Evolutionary conservation across 1,140 invertebrate species (phyloP).

Genomic region (Caenorhabditis remanei): DNA sequence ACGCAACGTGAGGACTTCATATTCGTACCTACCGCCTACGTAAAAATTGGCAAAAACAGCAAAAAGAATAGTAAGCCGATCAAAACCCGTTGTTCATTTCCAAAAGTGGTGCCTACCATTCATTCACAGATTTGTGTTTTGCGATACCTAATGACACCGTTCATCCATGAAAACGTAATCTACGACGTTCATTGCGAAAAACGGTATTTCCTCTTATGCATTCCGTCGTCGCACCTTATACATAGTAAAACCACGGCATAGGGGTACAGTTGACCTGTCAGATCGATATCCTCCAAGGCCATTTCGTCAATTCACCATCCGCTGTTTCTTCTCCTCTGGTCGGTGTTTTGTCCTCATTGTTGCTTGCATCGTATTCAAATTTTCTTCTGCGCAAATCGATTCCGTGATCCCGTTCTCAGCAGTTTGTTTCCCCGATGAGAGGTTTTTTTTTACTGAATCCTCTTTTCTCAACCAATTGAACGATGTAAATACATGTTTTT

Average conservation of each 20-base stretch:
- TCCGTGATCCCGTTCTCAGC: conserved; percentile 41
- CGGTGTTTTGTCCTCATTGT: conserved; percentile 40
- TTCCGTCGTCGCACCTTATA: conserved; percentile 21
- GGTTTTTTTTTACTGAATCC: neutral
- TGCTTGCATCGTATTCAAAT: conserved; percentile 51
- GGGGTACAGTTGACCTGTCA: conserved; percentile 50
- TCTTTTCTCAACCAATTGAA: neutral
- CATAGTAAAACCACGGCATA: conserved; percentile 30
- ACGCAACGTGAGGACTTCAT: neutral
- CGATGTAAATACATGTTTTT: neutral
- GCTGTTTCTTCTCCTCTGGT: neutral
- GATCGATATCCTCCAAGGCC: conserved; percentile 55
- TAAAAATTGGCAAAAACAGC: neutral
- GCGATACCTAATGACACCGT: neutral
- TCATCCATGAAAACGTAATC: conserved; percentile 15
- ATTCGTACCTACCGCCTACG: neutral
- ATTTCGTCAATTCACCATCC: conserved; percentile 34
- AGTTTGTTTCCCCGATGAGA: conserved; percentile 7
- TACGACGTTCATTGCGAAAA: conserved; percentile 20
- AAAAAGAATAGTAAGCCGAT: conserved; percentile 9
- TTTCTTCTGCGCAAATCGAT: conserved; percentile 21
- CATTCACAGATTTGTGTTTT: neutral
- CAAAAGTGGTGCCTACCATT: neutral
- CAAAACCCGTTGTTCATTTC: conserved; percentile 17
- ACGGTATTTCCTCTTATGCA: conserved; percentile 16